These are phyloP conservation scores for Herpetotheres cachinnans DNA, from an alignment of 2,113 vertebrate species.

Conservation along the genomic window DNA sequence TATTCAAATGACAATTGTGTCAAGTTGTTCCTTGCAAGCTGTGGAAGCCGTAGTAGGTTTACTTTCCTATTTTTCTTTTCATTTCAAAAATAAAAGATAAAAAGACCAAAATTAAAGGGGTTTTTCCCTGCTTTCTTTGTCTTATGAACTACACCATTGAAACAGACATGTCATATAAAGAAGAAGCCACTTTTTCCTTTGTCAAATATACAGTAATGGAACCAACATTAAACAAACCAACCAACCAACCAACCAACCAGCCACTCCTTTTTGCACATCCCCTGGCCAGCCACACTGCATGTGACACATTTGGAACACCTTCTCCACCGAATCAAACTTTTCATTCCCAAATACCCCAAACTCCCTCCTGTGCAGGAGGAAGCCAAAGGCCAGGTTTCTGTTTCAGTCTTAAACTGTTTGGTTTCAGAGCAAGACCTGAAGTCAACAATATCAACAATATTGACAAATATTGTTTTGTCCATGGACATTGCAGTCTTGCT, in stretches of 20 bases:
- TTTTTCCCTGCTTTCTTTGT: neutral
- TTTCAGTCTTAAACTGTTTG: neutral
- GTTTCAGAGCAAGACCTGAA: neutral
- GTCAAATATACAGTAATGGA: neutral
- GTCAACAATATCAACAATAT: neutral
- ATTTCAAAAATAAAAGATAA: neutral
- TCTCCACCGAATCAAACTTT: neutral
- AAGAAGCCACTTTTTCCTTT: neutral
- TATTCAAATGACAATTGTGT: neutral
- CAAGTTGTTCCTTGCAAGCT: neutral
- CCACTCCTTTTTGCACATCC: neutral
- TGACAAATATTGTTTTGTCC: neutral
- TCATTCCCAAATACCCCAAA: neutral
- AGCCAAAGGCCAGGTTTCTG: neutral
- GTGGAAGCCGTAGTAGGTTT: neutral
- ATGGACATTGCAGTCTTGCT: neutral
- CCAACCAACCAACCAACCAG: neutral
- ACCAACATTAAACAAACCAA: neutral
- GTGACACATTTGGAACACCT: neutral
- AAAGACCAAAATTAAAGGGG: neutral
- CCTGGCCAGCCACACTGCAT: neutral
- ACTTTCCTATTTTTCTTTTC: neutral
- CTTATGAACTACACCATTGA: neutral
- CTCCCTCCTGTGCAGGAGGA: neutral
- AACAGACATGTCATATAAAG: neutral